Evolutionary conservation across 2,797 vertebrate genomes (phyloP), one percentile per base, ranked within the genome.

Genomic region (Mus spretus): DNA sequence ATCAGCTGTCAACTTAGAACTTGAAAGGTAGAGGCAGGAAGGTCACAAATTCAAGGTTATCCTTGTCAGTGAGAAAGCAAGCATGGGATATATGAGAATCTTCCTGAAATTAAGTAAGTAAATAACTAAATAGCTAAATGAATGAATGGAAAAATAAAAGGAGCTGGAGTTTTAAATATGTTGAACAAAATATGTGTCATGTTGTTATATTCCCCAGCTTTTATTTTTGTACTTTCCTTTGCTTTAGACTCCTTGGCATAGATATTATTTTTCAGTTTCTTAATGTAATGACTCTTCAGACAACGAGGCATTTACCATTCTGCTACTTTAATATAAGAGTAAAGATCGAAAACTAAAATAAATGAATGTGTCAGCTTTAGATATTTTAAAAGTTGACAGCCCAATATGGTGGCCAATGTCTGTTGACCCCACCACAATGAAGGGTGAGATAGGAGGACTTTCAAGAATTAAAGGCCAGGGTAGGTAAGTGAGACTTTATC

Each of bases 321-420:
- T 93, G 40, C 6, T 55, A 50, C 40, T 84, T 70, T 17, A 28
- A 47, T 3, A 11, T 55, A 61, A 37, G 28, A 74, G 40, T 50
- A 80, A 0, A 59, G 15, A 67, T 77, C 14, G 10, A 9, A 20
- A 72, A 37, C 22, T 15, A 53, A 26, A 57, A n/a, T 67, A 93
- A 63, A 77, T 57, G 1, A 67, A 47, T 28, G 7, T 0, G 44
- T 47, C 20, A 65, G 6, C 13, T 57, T 44, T 14, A 47, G 28
- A 47, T 1, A 57, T 9, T 67, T 15, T 31, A 26, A 34, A 83
- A 63, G 9, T 44, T n/a, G 28, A 55, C 19, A 6, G 12, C 8
- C 20, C 26, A 57, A 47, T 19, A 2, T 15, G 8, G 5, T 37
- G 6, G 1, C 0, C 2, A 6, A 40, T 40, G 10, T 2, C 44